Base-by-base conservation (phyloP, 2,113 vertebrate species). In the Pelmatolapia mariae region DNA sequence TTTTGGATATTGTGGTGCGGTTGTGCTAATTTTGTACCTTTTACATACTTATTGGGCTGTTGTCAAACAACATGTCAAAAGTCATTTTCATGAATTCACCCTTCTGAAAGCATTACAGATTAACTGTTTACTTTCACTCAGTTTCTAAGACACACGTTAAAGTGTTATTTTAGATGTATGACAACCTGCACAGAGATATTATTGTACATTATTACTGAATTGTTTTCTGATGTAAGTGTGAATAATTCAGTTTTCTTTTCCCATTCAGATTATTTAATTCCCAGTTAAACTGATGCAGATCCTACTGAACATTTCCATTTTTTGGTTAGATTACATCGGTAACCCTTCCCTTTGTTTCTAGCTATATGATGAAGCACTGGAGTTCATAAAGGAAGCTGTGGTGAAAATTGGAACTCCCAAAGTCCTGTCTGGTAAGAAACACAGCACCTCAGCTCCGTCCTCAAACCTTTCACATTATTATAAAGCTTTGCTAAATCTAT, bases 371-470 rank as follows among this genome's bases (percentile, higher is more conserved):
- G 90, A 96, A 1, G 16, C 53, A 7, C 94, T 71, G 33, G 91
- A 84, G 68, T 97, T 97, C 82, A 82, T 98, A 52, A 84, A 93
- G 81, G 95, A 95, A 6, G 88, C 96, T 29, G 88, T 97, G 81
- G 87, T 92, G 1, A 94, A 50, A n/a, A 94, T 94, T 1, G 97
- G 97, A 8, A 92, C 98, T 59, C 96, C 97, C 22, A 96, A 97
- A 87, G 96, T 98, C 45, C 86, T 95, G 85, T 96, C 97, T 63
- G 95, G 95, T 98, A 93, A 96, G 96, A 63, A 9, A 10, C 19
- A 3, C 19, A 68, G 33, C 33, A 2, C 8, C 5, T 43, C 36
- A 8, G 10, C 10, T 9, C 3, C 1, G 36, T 6, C 38, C 15
- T 8, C 24, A 68, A 10, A 53, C n/a, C 59, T 9, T 63, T 76